Evolutionary conservation across 1,140 invertebrate genomes (phyloP).

Genomic region (Drosophila tropicalis): DNA sequence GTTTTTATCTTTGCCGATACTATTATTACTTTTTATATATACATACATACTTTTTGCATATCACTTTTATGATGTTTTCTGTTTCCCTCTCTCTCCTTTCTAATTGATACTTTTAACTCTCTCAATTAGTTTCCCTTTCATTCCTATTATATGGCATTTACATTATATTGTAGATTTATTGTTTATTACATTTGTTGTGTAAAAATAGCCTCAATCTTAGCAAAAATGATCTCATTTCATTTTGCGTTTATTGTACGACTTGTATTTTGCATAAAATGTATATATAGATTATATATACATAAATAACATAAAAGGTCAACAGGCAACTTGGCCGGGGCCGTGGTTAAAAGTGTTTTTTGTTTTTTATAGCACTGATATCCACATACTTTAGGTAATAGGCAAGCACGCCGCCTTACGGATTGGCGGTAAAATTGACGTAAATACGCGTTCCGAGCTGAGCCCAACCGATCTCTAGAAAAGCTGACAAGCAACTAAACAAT

Average conservation of each 20-base stretch:
- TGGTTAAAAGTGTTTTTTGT: conserved; percentile 37
- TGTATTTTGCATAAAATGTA: conserved; percentile 62
- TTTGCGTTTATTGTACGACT: conserved; percentile 41
- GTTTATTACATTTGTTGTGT: conserved; percentile 35
- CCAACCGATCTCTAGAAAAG: conserved; percentile 49
- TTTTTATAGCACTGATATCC: conserved; percentile 1
- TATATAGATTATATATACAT: conserved; percentile 43
- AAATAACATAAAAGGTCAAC: conserved; percentile 61
- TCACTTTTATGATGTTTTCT: conserved; percentile 2
- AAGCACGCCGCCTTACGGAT: conserved; percentile 49
- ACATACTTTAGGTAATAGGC: conserved; percentile 31
- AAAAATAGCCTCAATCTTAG: conserved; percentile 60
- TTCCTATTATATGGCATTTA: conserved; percentile 1
- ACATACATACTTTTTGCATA: conserved; percentile 1
- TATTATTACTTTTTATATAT: conserved; percentile 1
- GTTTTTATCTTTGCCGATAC: background rate
- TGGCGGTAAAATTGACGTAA: conserved; percentile 32
- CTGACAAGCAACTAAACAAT: conserved; percentile 58
- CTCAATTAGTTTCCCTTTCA: conserved; percentile 40
- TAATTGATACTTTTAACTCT: background rate
- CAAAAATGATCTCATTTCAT: conserved; percentile 68
- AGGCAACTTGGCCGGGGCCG: conserved; percentile 22
- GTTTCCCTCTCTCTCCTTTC: background rate
- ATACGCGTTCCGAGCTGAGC: background rate
- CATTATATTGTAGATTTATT: conserved; percentile 15